These are phyloP conservation scores for Monochamus alternatus DNA, from an alignment of 2,888 invertebrate species.

Conservation along the genomic window DNA sequence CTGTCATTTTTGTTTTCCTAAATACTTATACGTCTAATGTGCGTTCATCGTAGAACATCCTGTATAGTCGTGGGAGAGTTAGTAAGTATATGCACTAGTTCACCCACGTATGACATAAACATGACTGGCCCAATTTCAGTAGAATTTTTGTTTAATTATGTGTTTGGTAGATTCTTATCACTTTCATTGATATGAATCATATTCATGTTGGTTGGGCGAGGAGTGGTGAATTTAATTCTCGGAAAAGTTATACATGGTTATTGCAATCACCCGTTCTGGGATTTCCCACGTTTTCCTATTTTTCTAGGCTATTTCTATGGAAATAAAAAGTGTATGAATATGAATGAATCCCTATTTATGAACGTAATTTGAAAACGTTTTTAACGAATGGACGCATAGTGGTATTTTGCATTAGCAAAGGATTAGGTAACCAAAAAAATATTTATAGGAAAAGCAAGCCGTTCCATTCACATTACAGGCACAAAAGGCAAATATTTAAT, in stretches of 20 bases:
- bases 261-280: neutral
- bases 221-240: neutral
- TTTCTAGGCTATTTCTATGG: slow-evolving; percentile 1
- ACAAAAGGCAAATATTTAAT: too few species aligned
- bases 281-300: neutral
- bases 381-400: neutral
- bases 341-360: neutral
- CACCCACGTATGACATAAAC: too few species aligned
- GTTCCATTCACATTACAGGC: too few species aligned
- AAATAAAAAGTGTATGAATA: slow-evolving; percentile 11
- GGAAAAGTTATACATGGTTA: slow-evolving; percentile 5
- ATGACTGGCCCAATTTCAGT: too few species aligned
- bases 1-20: too few species aligned
- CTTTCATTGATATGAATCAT: slow-evolving; percentile 8
- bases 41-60: too few species aligned
- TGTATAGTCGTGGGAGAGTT: too few species aligned
- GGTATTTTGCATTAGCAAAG: neutral
- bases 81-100: too few species aligned
- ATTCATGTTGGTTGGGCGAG: neutral
- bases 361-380: neutral
- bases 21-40: too few species aligned
- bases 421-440: too few species aligned
- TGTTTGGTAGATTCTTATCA: neutral
- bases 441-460: too few species aligned
- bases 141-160: too few species aligned